Evolutionary conservation across 2,888 invertebrate genomes (phyloP).

Genomic region (Tenthredo notha): DNA sequence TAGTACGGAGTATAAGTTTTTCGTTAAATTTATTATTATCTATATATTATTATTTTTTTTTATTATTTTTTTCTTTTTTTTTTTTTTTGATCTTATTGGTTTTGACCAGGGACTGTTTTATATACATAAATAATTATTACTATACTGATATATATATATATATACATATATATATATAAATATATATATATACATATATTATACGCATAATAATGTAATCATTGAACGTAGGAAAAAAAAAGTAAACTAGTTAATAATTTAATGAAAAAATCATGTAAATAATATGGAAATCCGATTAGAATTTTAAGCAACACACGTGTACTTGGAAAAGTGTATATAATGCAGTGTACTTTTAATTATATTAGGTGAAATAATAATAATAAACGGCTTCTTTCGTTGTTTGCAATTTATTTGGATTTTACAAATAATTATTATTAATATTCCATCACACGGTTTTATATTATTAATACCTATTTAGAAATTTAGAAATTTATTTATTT

Average conservation of each 20-base stretch:
- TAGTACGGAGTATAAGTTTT: constrained; percentile 60
- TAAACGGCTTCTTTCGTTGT: constrained; percentile 78
- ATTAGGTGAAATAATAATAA: constrained; percentile 77
- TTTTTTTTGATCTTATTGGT: constrained; percentile 75
- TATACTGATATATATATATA: constrained; percentile 55
- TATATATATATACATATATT: constrained; percentile 63
- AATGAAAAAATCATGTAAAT: constrained; percentile 70
- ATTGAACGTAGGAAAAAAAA: constrained; percentile 59
- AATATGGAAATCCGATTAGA: constrained; percentile 75
- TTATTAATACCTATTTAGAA: constrained; percentile 11
- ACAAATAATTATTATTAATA: constrained; percentile 38
- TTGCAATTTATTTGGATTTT: constrained; percentile 68
- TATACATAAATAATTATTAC: constrained; percentile 70
- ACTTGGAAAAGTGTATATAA: constrained; percentile 78
- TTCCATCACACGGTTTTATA: constrained; percentile 39
- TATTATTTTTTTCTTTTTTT: constrained; percentile 46
- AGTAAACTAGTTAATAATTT: constrained; percentile 38
- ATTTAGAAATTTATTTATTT: constrained; percentile 56
- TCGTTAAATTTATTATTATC: constrained; percentile 74
- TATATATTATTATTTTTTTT: neutral
- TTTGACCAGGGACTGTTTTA: constrained; percentile 77
- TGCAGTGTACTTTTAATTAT: constrained; percentile 77
- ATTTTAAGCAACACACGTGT: constrained; percentile 74
- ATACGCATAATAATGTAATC: constrained; percentile 75
- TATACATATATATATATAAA: constrained; percentile 62